Percentiles rank a stretch among this genome's conserved stretches.
phyloP scores from a whole-genome alignment of 2,797 vertebrate genomes.

The Macroramphosus scolopax region DNA sequence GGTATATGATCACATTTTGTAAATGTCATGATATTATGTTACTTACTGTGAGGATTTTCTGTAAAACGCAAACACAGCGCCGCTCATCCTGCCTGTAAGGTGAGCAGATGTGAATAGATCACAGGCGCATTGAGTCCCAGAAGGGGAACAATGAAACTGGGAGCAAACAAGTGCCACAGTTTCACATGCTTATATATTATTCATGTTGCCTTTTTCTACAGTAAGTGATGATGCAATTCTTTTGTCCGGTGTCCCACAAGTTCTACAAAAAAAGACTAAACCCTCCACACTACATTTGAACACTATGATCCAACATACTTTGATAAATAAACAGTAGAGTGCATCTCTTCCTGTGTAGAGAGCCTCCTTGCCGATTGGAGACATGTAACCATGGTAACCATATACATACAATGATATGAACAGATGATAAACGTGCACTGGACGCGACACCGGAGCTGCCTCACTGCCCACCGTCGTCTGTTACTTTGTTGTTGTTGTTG shows the following conservation, averaged over 20 bases:
- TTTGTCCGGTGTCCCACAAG: slow-evolving; percentile 47
- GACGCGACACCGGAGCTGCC: no score
- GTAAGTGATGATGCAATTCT: slow-evolving; percentile 60
- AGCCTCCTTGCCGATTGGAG: no score
- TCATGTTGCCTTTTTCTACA: slow-evolving; percentile 52
- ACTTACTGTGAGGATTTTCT: slow-evolving; percentile 49
- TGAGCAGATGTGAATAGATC: slow-evolving; percentile 66
- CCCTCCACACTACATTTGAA: no score
- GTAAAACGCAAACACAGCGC: slow-evolving; percentile 17
- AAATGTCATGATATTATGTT: slow-evolving; percentile 72
- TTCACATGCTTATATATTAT: slow-evolving; percentile 69
- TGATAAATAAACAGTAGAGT: no score
- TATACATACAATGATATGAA: no score
- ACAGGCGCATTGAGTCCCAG: slow-evolving; percentile 54
- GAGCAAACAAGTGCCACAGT: slow-evolving; percentile 51
- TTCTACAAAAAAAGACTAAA: slow-evolving; percentile 23
- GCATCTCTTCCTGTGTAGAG: no score
- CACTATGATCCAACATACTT: no score
- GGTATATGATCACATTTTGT: slow-evolving; percentile 64
- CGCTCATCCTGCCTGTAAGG: slow-evolving; percentile 48
- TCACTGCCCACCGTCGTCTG: no score
- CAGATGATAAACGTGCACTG: no score
- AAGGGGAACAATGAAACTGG: slow-evolving; percentile 51
- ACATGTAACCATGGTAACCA: no score
- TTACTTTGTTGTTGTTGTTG: no score